phyloP scores from a whole-genome alignment of 1,140 invertebrate species.

The Nomia melanderi region DNA sequence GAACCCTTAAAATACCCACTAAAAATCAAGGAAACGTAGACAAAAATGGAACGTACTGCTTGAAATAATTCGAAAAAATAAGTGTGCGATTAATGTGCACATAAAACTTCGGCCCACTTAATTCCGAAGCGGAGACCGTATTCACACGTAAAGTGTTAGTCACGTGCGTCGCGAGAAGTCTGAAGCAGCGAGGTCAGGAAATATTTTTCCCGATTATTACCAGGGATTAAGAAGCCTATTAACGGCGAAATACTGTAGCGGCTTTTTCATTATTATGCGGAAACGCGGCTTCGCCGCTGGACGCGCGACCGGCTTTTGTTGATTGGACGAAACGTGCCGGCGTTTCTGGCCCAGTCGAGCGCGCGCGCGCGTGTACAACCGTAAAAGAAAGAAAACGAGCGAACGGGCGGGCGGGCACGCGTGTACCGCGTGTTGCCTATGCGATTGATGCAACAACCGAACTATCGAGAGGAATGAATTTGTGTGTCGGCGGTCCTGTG shows the following conservation, averaged over 20 bases:
- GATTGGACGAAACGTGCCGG: slow-evolving; percentile 38
- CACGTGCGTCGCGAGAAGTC: background rate
- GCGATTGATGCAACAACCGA: slow-evolving; percentile 63
- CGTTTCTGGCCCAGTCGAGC: background rate
- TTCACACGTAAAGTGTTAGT: background rate
- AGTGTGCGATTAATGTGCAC: background rate
- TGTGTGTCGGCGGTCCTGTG: slow-evolving; percentile 55
- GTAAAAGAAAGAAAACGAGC: slow-evolving; percentile 53
- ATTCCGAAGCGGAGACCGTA: background rate
- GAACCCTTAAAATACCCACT: too few relatives aligned
- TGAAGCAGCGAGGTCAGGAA: background rate
- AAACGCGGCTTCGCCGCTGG: slow-evolving; percentile 8
- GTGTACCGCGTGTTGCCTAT: slow-evolving; percentile 31
- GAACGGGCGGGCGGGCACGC: background rate
- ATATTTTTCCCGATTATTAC: slow-evolving; percentile 39
- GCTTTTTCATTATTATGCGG: slow-evolving; percentile 43
- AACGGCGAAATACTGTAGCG: slow-evolving; percentile 27
- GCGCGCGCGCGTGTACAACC: slow-evolving; percentile 41
- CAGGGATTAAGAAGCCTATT: slow-evolving; percentile 39
- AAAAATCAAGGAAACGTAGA: too few relatives aligned
- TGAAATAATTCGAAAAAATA: too few relatives aligned
- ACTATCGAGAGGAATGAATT: slow-evolving; percentile 66
- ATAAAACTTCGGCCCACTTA: background rate
- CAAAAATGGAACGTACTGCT: too few relatives aligned
- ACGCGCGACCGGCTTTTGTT: slow-evolving; percentile 28